Evolutionary conservation across 35 echinoderm and acorn worm species (phyloP).

Genomic region (Ophiothrix spiculata): DNA sequence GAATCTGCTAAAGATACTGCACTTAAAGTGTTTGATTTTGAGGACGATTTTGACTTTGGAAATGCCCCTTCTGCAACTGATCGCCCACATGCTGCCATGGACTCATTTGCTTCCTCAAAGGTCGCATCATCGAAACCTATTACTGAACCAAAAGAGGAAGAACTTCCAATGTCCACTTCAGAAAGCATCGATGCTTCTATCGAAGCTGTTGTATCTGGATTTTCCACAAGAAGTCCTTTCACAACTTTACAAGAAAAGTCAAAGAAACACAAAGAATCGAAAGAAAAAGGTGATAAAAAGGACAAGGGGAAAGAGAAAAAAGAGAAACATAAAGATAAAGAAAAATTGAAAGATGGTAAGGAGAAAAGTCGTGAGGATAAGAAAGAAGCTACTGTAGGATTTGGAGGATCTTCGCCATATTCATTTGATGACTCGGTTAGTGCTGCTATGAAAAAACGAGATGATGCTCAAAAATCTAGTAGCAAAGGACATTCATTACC

Average conservation of each 20-base stretch:
- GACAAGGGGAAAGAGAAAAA: no score
- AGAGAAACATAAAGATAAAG: constrained; percentile 35
- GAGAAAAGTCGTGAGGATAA: not conserved
- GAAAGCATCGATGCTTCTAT: constrained; percentile 43
- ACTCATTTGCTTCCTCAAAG: constrained; percentile 27
- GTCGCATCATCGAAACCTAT: constrained; percentile 27
- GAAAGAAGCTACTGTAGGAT: not conserved
- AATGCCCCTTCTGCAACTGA: constrained; percentile 1
- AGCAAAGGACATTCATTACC: constrained; percentile 36
- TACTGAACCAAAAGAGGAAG: constrained; percentile 12
- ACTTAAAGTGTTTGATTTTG: constrained; percentile 82
- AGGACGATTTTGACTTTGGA: constrained; percentile 61
- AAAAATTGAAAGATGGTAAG: constrained; percentile 18
- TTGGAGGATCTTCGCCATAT: not conserved
- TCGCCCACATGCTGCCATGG: not conserved
- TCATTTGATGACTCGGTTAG: not conserved
- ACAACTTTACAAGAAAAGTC: constrained; percentile 5
- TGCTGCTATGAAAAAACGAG: not conserved
- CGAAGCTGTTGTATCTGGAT: constrained; percentile 19
- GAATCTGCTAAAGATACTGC: constrained; percentile 52
- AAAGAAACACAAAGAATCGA: constrained; percentile 38
- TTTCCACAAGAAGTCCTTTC: not conserved
- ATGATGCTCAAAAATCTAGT: constrained; percentile 12
- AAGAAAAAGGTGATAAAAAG: constrained; percentile 28
- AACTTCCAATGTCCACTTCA: not conserved